Evolutionary conservation across 2,113 vertebrate species (phyloP).

Genomic region (Poecilia latipinna): DNA sequence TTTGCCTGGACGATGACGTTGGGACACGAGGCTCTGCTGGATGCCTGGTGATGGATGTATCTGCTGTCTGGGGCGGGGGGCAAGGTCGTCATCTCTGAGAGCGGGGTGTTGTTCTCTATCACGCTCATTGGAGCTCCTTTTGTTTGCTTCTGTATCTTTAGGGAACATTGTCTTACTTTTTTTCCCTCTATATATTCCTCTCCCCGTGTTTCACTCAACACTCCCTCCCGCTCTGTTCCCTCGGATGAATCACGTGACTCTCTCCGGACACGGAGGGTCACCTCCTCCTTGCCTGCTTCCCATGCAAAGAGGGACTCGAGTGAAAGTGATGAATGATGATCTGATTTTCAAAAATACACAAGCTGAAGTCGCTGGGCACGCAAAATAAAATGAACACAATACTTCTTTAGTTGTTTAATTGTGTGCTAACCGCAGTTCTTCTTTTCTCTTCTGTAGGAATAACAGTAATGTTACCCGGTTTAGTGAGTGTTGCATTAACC

Average conservation of each 20-base stretch:
- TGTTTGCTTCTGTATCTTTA: conserved; percentile 37
- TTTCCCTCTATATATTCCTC: conserved; percentile 28
- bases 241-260: conserved; percentile 62
- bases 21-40: neutral
- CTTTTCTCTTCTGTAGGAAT: neutral
- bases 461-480: neutral
- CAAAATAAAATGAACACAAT: conserved; percentile 3
- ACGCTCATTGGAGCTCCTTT: conserved; percentile 1
- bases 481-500: neutral
- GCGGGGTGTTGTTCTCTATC: conserved; percentile 7
- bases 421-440: neutral
- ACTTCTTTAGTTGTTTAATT: conserved; percentile 3
- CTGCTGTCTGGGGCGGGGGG: neutral
- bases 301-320: conserved; percentile 56
- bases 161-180: conserved; percentile 55
- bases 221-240: conserved; percentile 23
- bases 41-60: conserved; percentile 1
- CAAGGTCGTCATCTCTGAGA: conserved; percentile 3
- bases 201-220: conserved; percentile 11
- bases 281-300: conserved; percentile 55
- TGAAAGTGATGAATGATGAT: conserved; percentile 48
- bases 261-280: conserved; percentile 60
- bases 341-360: conserved; percentile 36
- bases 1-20: conserved; percentile 17
- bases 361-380: conserved; percentile 9